Evolutionary conservation across 2,888 invertebrate genomes (phyloP), one percentile per base, ranked within the genome.

Genomic region (Tipula confusa): DNA sequence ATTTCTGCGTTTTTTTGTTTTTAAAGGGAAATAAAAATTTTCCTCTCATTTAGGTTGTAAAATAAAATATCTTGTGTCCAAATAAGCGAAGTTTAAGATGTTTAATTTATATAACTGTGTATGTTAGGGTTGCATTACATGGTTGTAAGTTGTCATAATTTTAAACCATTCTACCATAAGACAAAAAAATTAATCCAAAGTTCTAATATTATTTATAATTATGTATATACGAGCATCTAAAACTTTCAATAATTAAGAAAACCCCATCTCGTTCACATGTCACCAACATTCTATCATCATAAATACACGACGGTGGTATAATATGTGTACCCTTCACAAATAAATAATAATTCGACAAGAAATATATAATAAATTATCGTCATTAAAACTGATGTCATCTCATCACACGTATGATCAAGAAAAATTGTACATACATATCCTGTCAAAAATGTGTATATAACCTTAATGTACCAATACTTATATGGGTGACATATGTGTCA

Each of bases 221-320:
- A 38, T 13, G 38, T 38, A 9, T 38, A 38, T 13, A 4, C 38
- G 38, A 3, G 13, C 1, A 64, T 64, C 64, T 64, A 24, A 64
- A 64, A 64, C 64, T 64, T 64, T 64, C 64, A 64, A 64, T 64
- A 64, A 64, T 64, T 64, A 64, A 64, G 64, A 64, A 64, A 64
- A 64, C 3, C 64, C 24, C 64, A 64, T 64, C 24, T 64, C 24
- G 64, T 64, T 64, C 64, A 64, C 64, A 64, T 64, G 64, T 64
- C 64, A 64, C 64, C 64, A 64, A 64, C 64, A 64, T 64, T 64
- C 64, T 11, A 64, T 64, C 64, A 64, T 64, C 64, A 64, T 24
- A 24, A 64, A 64, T 64, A 64, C 11, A 33, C 24, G 11, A 64
- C 64, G 64, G 64, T 64, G 64, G 64, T 64, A 24, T 38, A 13